A percentile compares a stretch with the other conserved stretches of the same genome.
These are phyloP conservation scores for Psophia crepitans DNA, from an alignment of 2,113 vertebrate species.

Conservation along the genomic window DNA sequence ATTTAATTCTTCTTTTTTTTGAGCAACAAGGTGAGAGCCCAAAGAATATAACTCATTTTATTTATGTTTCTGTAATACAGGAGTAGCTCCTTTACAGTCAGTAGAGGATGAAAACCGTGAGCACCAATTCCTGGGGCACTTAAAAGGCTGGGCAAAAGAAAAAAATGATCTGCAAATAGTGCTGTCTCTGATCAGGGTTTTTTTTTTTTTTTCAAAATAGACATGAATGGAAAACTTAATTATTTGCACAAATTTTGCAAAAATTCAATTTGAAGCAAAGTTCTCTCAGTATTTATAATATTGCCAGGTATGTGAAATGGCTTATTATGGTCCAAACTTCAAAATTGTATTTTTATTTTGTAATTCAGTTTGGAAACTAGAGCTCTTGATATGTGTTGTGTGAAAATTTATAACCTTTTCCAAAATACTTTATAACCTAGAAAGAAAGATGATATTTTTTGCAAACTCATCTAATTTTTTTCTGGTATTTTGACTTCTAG, in stretches of 20 bases:
- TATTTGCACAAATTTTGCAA: background rate
- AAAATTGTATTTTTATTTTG: background rate
- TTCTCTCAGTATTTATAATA: background rate
- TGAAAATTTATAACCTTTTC: background rate
- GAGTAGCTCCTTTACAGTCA: background rate
- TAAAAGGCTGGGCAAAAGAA: background rate
- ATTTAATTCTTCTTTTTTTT: background rate
- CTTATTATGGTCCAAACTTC: background rate
- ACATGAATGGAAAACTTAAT: background rate
- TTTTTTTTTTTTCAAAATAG: background rate
- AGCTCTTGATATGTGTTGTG: rapidly evolving
- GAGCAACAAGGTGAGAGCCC: background rate
- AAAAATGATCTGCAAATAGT: background rate
- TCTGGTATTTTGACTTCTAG: background rate
- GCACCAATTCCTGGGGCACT: background rate
- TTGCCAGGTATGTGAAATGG: background rate
- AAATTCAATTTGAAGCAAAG: background rate
- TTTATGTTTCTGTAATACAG: background rate
- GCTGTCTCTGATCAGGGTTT: background rate
- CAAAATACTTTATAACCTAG: background rate
- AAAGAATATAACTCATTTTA: background rate
- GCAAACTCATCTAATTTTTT: background rate
- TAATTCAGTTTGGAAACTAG: background rate
- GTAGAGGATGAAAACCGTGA: background rate
- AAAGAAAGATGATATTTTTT: background rate